These are phyloP conservation scores for Macaria liturata DNA, from an alignment of 2,888 invertebrate species.

Conservation along the genomic window DNA sequence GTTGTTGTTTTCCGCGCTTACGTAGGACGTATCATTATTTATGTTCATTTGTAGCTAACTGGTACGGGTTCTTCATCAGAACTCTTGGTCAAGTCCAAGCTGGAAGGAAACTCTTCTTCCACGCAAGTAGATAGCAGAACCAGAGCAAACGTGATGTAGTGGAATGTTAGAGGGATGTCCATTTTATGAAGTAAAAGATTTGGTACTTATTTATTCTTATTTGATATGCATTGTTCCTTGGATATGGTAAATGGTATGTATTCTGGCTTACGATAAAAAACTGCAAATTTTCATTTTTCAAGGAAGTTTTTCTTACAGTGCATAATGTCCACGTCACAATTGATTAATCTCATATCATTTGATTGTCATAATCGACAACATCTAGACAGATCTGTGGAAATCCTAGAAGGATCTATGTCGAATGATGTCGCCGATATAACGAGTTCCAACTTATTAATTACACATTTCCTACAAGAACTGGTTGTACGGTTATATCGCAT, in stretches of 20 bases:
- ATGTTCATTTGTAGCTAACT: too few species aligned
- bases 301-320: too few species aligned
- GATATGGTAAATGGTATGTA: background rate
- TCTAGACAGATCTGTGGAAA: conserved; percentile 47
- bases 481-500: conserved; percentile 46
- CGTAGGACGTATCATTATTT: too few species aligned
- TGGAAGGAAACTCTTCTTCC: conserved; percentile 17
- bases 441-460: conserved; percentile 48
- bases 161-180: conserved; percentile 43
- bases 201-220: background rate
- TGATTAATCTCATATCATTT: background rate
- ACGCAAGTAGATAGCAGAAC: conserved; percentile 34
- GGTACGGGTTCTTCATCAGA: background rate
- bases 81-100: conserved; percentile 13
- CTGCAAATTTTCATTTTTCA: conserved; percentile 26
- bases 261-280: background rate
- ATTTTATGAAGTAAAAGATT: conserved; percentile 30
- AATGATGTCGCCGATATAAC: conserved; percentile 40
- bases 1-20: too few species aligned
- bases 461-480: conserved; percentile 55
- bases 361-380: conserved; percentile 36
- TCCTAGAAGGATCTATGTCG: conserved; percentile 44
- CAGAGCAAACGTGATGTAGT: conserved; percentile 45
- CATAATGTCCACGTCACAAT: too few species aligned
- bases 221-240: background rate